phyloP scores from a whole-genome alignment of 2,113 vertebrate species.

The Sigmodon hispidus region DNA sequence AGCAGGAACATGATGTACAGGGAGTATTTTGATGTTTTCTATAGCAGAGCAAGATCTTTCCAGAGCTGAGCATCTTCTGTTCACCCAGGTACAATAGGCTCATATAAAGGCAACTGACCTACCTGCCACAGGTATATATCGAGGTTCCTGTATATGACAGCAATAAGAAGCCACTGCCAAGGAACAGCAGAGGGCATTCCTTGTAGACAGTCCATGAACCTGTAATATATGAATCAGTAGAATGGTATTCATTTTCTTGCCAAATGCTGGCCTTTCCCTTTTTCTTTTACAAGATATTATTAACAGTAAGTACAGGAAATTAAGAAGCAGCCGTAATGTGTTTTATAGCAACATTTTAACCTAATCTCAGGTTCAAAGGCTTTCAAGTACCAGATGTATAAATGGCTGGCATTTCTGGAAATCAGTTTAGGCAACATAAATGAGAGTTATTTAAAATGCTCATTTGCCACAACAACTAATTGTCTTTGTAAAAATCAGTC shows the following conservation, averaged over 20 bases:
- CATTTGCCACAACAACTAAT: slow-evolving; percentile 4
- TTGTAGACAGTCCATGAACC: not conserved
- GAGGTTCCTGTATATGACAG: not conserved
- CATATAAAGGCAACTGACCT: not conserved
- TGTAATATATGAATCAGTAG: slow-evolving; percentile 4
- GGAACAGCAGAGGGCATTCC: not conserved
- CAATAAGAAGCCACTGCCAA: not conserved
- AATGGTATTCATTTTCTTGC: slow-evolving; percentile 27
- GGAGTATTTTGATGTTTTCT: not conserved
- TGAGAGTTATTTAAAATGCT: slow-evolving; percentile 16
- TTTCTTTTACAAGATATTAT: slow-evolving; percentile 7
- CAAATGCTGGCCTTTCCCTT: slow-evolving; percentile 31
- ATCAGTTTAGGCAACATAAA: slow-evolving; percentile 32
- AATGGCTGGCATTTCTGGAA: slow-evolving; percentile 53
- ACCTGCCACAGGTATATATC: not conserved
- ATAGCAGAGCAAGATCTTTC: not conserved
- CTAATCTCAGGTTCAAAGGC: slow-evolving; percentile 60
- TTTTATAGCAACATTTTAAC: slow-evolving; percentile 66
- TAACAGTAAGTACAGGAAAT: slow-evolving; percentile 57
- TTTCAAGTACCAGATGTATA: slow-evolving; percentile 40
- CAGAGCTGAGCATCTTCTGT: not conserved
- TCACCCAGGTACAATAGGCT: not conserved
- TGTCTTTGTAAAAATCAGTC: slow-evolving; percentile 44
- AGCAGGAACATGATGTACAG: not conserved
- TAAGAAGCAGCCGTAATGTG: slow-evolving; percentile 50